Evolutionary conservation across 2,113 vertebrate genomes (phyloP).

Genomic region (Crotalus horridus): DNA sequence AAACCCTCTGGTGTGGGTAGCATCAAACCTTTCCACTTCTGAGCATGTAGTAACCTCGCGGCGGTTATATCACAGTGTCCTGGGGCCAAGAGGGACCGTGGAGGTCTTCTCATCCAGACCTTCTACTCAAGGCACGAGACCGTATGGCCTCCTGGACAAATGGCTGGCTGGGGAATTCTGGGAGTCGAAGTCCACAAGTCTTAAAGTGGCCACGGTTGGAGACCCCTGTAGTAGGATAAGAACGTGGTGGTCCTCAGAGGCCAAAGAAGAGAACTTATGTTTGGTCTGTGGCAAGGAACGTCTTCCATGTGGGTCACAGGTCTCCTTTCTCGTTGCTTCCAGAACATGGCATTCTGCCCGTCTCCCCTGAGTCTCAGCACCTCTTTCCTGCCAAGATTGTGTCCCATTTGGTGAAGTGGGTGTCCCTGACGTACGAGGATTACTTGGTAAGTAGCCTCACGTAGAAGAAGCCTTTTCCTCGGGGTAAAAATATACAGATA

Average conservation of each 20-base stretch:
- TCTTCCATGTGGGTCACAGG: too few relatives aligned
- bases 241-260: neutral
- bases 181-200: too few relatives aligned
- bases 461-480: accelerated
- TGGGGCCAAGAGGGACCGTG: too few relatives aligned
- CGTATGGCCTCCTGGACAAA: too few relatives aligned
- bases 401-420: constrained; percentile 87
- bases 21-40: too few relatives aligned
- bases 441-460: constrained; percentile 72
- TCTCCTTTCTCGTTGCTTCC: constrained; percentile 22
- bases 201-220: neutral
- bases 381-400: constrained; percentile 93
- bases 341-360: constrained; percentile 91
- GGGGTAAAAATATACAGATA: neutral
- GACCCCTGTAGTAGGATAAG: neutral
- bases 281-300: neutral
- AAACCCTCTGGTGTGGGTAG: neutral
- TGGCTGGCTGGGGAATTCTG: too few relatives aligned
- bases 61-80: too few relatives aligned
- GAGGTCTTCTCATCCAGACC: too few relatives aligned
- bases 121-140: too few relatives aligned
- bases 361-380: constrained; percentile 88
- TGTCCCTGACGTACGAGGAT: constrained; percentile 79
- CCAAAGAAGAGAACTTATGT: neutral
- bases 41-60: too few relatives aligned